Base-by-base conservation (phyloP, 2,113 vertebrate genomes). In the Emberiza fucata region DNA sequence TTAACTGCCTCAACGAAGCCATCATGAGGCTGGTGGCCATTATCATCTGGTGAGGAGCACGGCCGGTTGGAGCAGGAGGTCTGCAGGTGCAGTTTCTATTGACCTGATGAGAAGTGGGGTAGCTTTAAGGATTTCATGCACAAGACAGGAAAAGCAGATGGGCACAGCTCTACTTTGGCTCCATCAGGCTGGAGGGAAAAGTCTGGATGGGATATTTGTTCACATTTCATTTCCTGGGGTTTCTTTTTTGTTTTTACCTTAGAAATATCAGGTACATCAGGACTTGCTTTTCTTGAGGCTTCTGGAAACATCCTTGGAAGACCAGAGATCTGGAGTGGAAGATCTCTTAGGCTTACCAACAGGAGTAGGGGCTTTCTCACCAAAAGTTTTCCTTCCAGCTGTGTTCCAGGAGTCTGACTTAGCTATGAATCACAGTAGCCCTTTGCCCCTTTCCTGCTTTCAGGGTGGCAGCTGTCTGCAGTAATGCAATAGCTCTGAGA, bases 21-120 rank as follows among this genome's bases (percentile, higher is more conserved):
- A 99, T 99, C 97, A 99, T 99, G 99, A 98, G 98, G 94, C 98
- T 99, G 96, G 99, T 99, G 96, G 98, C 99, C 95, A 98, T 99
- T 95, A 99, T 99, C 94, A 99, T 99, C 97, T 99, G 99, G 99
- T 99, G 96, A 99, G 99, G 98, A 91, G 76, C 91, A 91, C 60
- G 22, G 90, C 89, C 70, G 77, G 69, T 72, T 71, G 75, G 88
- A 96, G 86, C 79, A 81, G 92, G 81, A 92, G 68, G 90, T 95
- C 94, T 96, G 94, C 95, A 97, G 96, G 95, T 95, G 95, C 96
- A 96, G 94, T 96, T 95, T 92, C 91, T 91, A 5, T 93, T 96
- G 94, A 92, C 90, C 95, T 93, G 92, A 94, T 71, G 88, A 93
- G 92, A 73, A 92, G 70, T 90, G 93, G 91, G 93, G 75, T 90